These are phyloP conservation scores for Labeo rohita DNA, from an alignment of 2,113 vertebrate genomes.

Conservation along the genomic window DNA sequence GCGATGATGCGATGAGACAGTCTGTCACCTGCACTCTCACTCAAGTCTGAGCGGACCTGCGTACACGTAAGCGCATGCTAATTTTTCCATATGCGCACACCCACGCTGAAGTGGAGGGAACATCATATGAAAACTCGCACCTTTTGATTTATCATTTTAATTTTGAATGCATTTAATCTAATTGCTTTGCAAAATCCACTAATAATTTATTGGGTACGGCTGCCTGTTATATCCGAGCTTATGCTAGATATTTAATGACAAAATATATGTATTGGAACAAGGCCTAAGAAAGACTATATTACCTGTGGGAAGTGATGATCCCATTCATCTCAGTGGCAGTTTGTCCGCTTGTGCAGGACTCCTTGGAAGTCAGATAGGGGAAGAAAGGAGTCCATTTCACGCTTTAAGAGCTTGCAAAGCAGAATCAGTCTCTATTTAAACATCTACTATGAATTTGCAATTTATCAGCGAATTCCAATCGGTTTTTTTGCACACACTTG, in stretches of 20 bases:
- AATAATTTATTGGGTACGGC: not conserved
- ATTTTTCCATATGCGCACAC: not conserved
- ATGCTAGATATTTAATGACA: not conserved
- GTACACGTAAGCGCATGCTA: not conserved
- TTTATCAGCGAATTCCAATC: not conserved
- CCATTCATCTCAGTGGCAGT: not conserved
- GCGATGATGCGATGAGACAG: conserved; percentile 24
- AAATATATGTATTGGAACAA: not conserved
- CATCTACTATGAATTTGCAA: not conserved
- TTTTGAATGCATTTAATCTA: not conserved
- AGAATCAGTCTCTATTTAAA: not conserved
- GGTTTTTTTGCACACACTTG: too few species aligned
- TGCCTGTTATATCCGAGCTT: not conserved
- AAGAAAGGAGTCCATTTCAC: not conserved
- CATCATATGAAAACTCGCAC: not conserved
- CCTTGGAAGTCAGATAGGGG: not conserved
- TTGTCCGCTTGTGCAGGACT: not conserved
- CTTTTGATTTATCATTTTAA: not conserved
- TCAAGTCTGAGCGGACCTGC: conserved; percentile 21
- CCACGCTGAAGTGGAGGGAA: not conserved
- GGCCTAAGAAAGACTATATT: not conserved
- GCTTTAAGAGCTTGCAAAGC: not conserved
- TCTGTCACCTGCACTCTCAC: conserved; percentile 34
- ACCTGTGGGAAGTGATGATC: not conserved
- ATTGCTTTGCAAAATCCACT: not conserved